Evolutionary conservation across 1,140 invertebrate genomes (phyloP), one percentile per base, ranked within the genome.

Genomic region (Diuraphis noxia): DNA sequence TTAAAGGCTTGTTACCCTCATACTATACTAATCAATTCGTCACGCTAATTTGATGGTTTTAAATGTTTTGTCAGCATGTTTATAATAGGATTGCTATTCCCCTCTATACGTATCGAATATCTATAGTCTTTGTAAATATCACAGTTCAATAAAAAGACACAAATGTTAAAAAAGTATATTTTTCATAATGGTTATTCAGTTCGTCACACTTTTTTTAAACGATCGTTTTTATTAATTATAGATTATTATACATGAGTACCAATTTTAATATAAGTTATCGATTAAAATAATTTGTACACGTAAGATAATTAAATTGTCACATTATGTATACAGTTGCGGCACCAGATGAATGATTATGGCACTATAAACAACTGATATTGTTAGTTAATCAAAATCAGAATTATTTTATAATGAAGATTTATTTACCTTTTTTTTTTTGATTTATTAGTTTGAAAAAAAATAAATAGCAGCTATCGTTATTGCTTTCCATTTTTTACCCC

Each of bases 41-140:
- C 34, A 86, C 52, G 86, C 86, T 88, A 88, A 63, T 63, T 88
- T 88, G 49, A 63, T 40, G 86, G 38, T 88, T 85, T 88, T 40
- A 88, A 88, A 88, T 88, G 86, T 63, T 88, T 88, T 88, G 86
- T 88, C 86, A 88, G 86, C 86, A 88, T 88, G 52, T 88, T 88
- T 87, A n/a, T 88, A 88, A 88, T 63, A 88, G 86, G 86, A 88
- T 88, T 88, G 40, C 34, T 56, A 63, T 17, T 21, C 49, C 86
- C 52, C 36, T 38, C 10, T 41, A 13, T 40, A n/a, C 52, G 49
- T 88, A 88, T 88, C 86, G 23, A 63, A 40, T 88, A 56, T 40
- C 86, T n/a, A n/a, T n/a, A 63, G 86, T 88, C 49, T 88, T 63
- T 4, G 36, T 25, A 2, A 63, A 41, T 63, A 40, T 88, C 85